These are phyloP conservation scores for Petrocephalus zakoni DNA, from an alignment of 2,113 vertebrate genomes.

Conservation along the genomic window DNA sequence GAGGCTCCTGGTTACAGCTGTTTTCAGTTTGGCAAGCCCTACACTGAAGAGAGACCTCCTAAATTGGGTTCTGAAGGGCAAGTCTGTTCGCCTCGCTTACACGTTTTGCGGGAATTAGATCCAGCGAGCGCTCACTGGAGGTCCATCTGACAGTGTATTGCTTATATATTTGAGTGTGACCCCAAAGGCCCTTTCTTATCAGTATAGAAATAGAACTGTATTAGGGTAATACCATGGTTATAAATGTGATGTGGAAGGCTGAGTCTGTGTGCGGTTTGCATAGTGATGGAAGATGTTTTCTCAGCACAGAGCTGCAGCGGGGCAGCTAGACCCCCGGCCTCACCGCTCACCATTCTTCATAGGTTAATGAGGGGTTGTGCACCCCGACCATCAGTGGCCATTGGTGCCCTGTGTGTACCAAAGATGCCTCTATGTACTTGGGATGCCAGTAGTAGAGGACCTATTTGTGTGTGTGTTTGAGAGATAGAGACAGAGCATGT, in stretches of 20 bases:
- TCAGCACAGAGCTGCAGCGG: background rate
- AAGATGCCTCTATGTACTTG: background rate
- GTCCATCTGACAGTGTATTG: background rate
- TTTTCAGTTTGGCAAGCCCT: background rate
- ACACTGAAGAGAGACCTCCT: background rate
- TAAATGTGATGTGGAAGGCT: background rate
- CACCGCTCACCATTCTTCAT: background rate
- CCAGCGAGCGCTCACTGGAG: background rate
- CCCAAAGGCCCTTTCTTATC: background rate
- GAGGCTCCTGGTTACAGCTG: background rate
- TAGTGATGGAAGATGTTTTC: background rate
- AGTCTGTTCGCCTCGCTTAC: background rate
- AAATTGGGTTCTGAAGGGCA: constrained; percentile 8
- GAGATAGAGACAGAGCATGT: background rate
- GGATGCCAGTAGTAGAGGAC: background rate
- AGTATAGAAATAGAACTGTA: background rate
- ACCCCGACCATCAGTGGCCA: background rate
- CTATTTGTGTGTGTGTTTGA: constrained; percentile 29
- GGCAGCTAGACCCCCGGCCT: background rate
- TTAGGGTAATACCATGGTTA: background rate
- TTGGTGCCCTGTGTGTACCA: background rate
- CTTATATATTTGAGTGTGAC: background rate
- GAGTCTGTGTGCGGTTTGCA: background rate
- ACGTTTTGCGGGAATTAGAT: background rate
- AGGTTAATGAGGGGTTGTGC: background rate